Evolutionary conservation across 2,113 vertebrate genomes (phyloP), one percentile per base, ranked within the genome.

Genomic region (Dicrurus megarhynchus): DNA sequence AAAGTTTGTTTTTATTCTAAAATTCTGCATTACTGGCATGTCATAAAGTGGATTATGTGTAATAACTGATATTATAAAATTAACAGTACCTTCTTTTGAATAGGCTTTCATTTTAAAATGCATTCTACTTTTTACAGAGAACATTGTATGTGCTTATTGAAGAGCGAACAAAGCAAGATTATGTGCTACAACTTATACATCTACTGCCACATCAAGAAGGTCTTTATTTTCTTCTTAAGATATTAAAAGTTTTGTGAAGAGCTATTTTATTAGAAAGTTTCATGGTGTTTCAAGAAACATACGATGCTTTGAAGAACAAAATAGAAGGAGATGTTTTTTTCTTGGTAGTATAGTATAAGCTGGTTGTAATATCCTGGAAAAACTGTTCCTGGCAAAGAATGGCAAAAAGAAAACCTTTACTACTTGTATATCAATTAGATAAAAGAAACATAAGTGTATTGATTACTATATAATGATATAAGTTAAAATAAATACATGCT

Each of bases 151-250:
- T 39, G 15, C 23, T 93, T 84, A 37, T 35, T 89, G 73, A 93
- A 81, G 60, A 91, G 22, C 78, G 57, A 78, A 83, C 30, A 95
- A 95, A 93, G 56, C 53, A 87, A 85, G 49, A 86, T 89, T 70
- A 89, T 57, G 30, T 87, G 35, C 42, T 81, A 55, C 33, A 70
- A 59, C 41, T 86, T 65, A 87, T 30, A 57, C 16, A 55, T 73
- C n/a, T 80, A 59, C 70, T 88, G 28, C 8, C 28, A 69, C 42
- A 59, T 63, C 63, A 93, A 93, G 27, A 71, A 90, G 9, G 15
- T 76, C 3, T 69, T 65, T 60, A 28, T 83, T 81, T 95, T 68
- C 87, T 93, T 47, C 65, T 67, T 55, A 80, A 63, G 33, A 35
- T 70, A 84, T 42, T 73, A 46, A 47, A 83, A 70, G 16, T 57